phyloP scores from a whole-genome alignment of 53 echinoderm and acorn worm species.

The Crossaster papposus region DNA sequence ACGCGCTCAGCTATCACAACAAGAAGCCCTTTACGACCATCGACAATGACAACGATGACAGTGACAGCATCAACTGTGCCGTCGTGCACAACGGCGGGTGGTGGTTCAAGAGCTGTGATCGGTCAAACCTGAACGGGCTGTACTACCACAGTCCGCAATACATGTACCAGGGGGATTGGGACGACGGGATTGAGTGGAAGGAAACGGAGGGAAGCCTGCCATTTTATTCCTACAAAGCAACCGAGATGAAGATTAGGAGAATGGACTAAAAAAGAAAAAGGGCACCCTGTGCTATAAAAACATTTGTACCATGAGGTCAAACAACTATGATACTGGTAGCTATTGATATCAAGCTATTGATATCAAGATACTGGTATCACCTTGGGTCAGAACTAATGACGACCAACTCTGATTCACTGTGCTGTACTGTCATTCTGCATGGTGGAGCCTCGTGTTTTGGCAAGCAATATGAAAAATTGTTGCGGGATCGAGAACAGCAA shows the following conservation, averaged over 20 bases:
- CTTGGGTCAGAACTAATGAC: neutral
- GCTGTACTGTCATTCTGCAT: too few species aligned
- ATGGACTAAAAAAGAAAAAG: constrained; percentile 47
- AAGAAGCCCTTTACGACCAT: constrained; percentile 84
- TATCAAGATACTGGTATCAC: too few species aligned
- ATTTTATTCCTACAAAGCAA: constrained; percentile 84
- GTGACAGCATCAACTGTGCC: constrained; percentile 83
- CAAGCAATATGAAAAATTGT: too few species aligned
- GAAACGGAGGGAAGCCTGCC: constrained; percentile 74
- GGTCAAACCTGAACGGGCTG: constrained; percentile 93
- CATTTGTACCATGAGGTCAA: neutral
- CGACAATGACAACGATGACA: constrained; percentile 90
- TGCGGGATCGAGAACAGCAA: too few species aligned
- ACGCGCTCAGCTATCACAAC: constrained; percentile 85
- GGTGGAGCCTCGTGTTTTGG: too few species aligned
- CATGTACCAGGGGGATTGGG: constrained; percentile 74
- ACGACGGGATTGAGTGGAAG: constrained; percentile 98
- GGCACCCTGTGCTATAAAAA: neutral
- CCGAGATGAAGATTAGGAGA: constrained; percentile 93
- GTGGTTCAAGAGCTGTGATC: constrained; percentile 96
- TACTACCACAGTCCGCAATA: constrained; percentile 81
- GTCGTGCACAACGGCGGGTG: constrained; percentile 92
- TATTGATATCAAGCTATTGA: too few species aligned
- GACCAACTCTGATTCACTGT: too few species aligned
- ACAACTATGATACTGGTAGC: too few species aligned